A percentile compares a stretch with the other conserved stretches of the same genome.
Conservation (phyloP, 2,113 vertebrate genomes). For the Alces alces region DNA sequence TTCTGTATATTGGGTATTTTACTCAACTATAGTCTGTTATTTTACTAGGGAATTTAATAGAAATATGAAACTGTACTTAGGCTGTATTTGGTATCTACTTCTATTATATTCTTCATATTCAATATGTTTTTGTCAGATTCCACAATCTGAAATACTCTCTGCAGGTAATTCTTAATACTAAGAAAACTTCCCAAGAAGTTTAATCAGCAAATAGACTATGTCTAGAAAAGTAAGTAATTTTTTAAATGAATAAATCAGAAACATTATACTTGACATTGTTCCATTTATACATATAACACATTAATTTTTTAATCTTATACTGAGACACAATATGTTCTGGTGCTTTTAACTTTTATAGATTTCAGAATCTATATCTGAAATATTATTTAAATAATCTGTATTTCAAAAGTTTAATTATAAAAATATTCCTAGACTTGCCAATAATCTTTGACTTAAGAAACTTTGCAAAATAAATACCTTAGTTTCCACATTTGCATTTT, state of each 20-base stretch:
- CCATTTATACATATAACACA: background rate
- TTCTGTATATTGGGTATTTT: background rate
- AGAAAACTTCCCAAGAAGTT: background rate
- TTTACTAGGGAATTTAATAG: background rate
- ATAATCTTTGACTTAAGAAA: background rate
- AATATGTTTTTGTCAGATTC: background rate
- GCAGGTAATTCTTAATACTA: slow-evolving; percentile 13
- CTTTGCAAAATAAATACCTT: background rate
- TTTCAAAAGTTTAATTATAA: background rate
- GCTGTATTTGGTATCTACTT: background rate
- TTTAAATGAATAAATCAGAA: background rate
- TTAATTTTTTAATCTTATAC: background rate
- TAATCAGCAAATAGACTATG: background rate
- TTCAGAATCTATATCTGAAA: background rate
- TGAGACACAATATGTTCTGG: background rate
- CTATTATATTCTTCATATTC: background rate
- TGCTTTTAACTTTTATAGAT: background rate
- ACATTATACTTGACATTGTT: background rate
- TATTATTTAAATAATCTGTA: background rate
- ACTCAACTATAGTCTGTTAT: background rate
- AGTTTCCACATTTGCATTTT: background rate
- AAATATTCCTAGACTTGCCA: background rate
- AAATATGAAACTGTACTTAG: background rate
- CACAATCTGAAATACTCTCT: background rate
- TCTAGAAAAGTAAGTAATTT: background rate